A percentile compares a stretch with the other conserved stretches of the same genome.
These are phyloP conservation scores for Ciconia stormi DNA, from an alignment of 2,113 vertebrate genomes.

Conservation along the genomic window DNA sequence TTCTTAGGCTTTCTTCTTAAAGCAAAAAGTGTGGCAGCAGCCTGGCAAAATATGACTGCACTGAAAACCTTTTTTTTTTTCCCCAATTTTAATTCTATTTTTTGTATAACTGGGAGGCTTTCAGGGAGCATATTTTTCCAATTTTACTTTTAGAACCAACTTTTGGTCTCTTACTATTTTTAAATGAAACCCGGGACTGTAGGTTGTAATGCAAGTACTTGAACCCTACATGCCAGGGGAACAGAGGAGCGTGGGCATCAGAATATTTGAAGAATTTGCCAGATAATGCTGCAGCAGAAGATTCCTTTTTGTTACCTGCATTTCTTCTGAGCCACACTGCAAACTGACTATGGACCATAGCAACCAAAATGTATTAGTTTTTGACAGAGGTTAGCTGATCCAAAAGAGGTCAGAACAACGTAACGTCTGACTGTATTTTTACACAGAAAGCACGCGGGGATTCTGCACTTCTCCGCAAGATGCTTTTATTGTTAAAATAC, in stretches of 20 bases:
- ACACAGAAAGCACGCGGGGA: background rate
- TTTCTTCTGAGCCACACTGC: background rate
- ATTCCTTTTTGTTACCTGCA: background rate
- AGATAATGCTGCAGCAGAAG: background rate
- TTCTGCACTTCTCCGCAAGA: background rate
- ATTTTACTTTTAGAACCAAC: background rate
- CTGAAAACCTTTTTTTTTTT: background rate
- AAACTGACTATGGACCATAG: background rate
- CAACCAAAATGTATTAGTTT: background rate
- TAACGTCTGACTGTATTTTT: background rate
- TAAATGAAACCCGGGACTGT: background rate
- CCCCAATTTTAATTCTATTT: background rate
- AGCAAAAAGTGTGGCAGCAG: background rate
- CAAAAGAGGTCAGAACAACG: background rate
- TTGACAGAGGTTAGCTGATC: background rate
- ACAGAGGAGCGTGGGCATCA: background rate
- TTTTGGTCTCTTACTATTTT: background rate
- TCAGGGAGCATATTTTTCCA: background rate
- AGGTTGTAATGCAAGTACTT: background rate
- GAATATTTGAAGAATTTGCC: background rate
- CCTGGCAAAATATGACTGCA: background rate
- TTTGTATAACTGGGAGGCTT: background rate
- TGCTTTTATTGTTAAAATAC: background rate
- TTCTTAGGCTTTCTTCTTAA: background rate
- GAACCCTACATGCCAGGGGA: fast-evolving